These are phyloP conservation scores for Tragelaphus strepsiceros DNA, from an alignment of 2,113 vertebrate genomes.

Conservation along the genomic window DNA sequence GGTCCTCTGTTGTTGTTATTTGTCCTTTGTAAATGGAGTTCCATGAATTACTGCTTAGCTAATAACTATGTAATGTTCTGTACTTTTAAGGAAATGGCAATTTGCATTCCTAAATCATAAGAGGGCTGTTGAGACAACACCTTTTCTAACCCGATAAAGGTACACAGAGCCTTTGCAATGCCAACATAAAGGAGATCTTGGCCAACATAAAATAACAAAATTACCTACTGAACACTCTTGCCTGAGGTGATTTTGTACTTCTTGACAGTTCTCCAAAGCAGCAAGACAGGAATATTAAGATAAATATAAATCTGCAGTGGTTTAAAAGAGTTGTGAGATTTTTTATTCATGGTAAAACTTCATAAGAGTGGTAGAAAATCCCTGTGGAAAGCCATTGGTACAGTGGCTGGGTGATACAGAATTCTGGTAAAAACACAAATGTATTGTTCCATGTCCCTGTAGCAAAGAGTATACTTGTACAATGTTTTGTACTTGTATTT, in stretches of 20 bases:
- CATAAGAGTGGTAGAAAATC: neutral
- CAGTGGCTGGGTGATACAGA: neutral
- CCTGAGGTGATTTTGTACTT: constrained; percentile 37
- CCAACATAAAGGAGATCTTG: neutral
- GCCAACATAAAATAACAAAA: neutral
- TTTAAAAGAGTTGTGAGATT: constrained; percentile 29
- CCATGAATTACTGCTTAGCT: neutral
- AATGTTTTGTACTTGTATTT: constrained; percentile 83
- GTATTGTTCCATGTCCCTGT: constrained; percentile 73
- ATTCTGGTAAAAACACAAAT: constrained; percentile 59
- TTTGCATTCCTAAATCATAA: constrained; percentile 26
- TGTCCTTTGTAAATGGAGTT: constrained; percentile 1
- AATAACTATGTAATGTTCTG: neutral
- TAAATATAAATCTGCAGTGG: neutral
- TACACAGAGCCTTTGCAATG: constrained; percentile 19
- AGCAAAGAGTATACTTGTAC: constrained; percentile 78
- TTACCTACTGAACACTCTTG: neutral
- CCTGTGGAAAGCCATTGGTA: neutral
- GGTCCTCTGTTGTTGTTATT: neutral
- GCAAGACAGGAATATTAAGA: constrained; percentile 5
- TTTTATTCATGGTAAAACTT: constrained; percentile 35
- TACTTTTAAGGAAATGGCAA: constrained; percentile 23
- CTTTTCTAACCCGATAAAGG: neutral
- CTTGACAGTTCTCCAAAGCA: constrained; percentile 36
- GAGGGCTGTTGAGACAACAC: neutral